Evolutionary conservation across 92 coral and sea anemone species (phyloP).

Genomic region (Muricea muricata): DNA sequence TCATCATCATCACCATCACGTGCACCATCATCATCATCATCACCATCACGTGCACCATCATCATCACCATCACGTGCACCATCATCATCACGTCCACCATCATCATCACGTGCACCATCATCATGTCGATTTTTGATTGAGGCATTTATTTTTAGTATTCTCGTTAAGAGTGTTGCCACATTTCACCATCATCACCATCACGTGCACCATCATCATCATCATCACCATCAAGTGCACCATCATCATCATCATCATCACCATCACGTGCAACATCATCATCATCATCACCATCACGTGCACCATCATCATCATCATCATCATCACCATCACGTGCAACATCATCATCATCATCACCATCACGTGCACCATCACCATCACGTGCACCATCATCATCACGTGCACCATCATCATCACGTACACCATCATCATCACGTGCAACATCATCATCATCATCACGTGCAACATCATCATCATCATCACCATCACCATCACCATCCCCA

Average conservation of each 20-base stretch:
- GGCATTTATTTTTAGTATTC: neutral
- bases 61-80: neutral
- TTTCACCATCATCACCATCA: too few species aligned
- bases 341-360: neutral
- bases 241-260: neutral
- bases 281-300: neutral
- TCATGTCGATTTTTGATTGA: slow-evolving; percentile 57
- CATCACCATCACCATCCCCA: neutral
- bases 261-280: neutral
- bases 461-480: neutral
- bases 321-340: too few species aligned
- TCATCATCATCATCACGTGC: neutral
- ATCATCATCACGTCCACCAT: neutral
- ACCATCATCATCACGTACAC: slow-evolving; percentile 6
- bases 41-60: neutral
- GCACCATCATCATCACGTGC: slow-evolving; percentile 2
- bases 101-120: slow-evolving; percentile 7
- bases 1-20: neutral
- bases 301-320: too few species aligned
- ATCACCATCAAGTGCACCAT: slow-evolving; percentile 32
- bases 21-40: neutral
- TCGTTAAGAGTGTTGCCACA: too few species aligned
- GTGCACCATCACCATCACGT: neutral
- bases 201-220: too few species aligned
- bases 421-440: neutral